These are phyloP conservation scores for Scaptomyza hsui DNA, from an alignment of 1,140 invertebrate species.

Conservation along the genomic window DNA sequence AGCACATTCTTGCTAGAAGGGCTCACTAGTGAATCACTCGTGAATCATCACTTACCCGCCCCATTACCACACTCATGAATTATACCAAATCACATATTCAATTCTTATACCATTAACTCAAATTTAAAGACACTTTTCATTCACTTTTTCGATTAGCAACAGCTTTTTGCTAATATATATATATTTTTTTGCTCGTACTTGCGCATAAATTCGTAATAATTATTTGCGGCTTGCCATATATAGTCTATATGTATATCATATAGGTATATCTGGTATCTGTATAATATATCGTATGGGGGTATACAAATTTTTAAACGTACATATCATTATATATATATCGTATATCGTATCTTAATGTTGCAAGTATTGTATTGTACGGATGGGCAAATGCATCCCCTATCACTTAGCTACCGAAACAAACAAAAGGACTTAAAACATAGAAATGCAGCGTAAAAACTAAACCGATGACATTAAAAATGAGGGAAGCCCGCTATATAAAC, in stretches of 20 bases:
- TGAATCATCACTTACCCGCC: too few relatives aligned
- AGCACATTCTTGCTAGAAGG: too few relatives aligned
- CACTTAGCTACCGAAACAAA: slow-evolving; percentile 75
- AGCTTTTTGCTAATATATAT: slow-evolving; percentile 44
- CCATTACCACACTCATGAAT: too few relatives aligned
- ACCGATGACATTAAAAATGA: slow-evolving; percentile 32
- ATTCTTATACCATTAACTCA: too few relatives aligned
- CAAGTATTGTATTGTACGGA: slow-evolving; percentile 70
- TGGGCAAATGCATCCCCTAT: slow-evolving; percentile 53
- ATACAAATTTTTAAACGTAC: slow-evolving; percentile 32
- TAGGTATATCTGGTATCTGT: slow-evolving; percentile 47
- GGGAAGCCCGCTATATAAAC: slow-evolving; percentile 64
- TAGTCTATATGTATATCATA: slow-evolving; percentile 38
- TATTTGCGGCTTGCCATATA: slow-evolving; percentile 66
- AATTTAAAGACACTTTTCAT: neutral
- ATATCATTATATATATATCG: slow-evolving; percentile 41
- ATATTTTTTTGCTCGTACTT: slow-evolving; percentile 52
- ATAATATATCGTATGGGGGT: slow-evolving; percentile 34
- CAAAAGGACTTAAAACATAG: slow-evolving; percentile 54
- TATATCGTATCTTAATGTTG: slow-evolving; percentile 61
- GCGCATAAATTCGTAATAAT: slow-evolving; percentile 79
- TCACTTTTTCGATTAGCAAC: slow-evolving; percentile 52
- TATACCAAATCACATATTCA: too few relatives aligned
- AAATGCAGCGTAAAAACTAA: slow-evolving; percentile 52
- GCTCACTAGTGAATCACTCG: too few relatives aligned